Percentiles rank a stretch among this genome's conserved stretches.
These are phyloP conservation scores for Bedellia somnulentella DNA, from an alignment of 2,888 invertebrate species.

Conservation along the genomic window DNA sequence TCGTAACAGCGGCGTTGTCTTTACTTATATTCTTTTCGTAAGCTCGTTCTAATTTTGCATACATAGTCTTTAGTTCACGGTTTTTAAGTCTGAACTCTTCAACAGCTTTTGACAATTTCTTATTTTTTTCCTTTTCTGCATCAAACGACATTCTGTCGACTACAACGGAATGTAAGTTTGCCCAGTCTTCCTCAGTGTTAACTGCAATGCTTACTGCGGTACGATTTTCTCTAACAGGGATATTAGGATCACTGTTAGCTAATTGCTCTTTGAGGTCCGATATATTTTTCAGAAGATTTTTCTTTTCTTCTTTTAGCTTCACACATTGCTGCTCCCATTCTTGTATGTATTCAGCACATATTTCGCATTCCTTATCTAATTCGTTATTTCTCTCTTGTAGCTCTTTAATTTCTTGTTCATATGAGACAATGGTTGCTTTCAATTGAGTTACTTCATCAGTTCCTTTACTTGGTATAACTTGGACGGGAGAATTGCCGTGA, in stretches of 20 bases:
- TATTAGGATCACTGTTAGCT: neutral
- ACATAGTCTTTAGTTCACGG: conserved; percentile 37
- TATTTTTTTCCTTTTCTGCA: conserved; percentile 46
- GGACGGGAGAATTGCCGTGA: too few species aligned
- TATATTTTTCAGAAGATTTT: neutral
- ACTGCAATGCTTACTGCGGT: too few species aligned
- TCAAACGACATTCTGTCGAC: conserved; percentile 54
- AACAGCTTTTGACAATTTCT: conserved; percentile 35
- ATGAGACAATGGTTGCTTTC: conserved; percentile 24
- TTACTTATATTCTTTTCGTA: neutral
- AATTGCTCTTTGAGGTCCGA: too few species aligned
- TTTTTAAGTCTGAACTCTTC: conserved; percentile 52
- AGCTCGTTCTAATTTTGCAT: conserved; percentile 22
- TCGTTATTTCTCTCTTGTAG: conserved; percentile 39
- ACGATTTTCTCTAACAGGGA: neutral
- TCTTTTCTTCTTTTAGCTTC: conserved; percentile 26
- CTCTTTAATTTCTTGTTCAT: conserved; percentile 35
- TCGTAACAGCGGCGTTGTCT: too few species aligned
- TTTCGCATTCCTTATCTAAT: conserved; percentile 49
- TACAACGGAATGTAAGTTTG: conserved; percentile 42
- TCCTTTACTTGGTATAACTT: too few species aligned
- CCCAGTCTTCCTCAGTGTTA: too few species aligned
- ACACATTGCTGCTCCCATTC: conserved; percentile 36
- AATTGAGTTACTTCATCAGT: conserved; percentile 31
- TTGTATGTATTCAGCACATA: conserved; percentile 30